These are phyloP conservation scores for Colostygia pectinataria DNA, from an alignment of 2,888 invertebrate genomes.

Conservation along the genomic window DNA sequence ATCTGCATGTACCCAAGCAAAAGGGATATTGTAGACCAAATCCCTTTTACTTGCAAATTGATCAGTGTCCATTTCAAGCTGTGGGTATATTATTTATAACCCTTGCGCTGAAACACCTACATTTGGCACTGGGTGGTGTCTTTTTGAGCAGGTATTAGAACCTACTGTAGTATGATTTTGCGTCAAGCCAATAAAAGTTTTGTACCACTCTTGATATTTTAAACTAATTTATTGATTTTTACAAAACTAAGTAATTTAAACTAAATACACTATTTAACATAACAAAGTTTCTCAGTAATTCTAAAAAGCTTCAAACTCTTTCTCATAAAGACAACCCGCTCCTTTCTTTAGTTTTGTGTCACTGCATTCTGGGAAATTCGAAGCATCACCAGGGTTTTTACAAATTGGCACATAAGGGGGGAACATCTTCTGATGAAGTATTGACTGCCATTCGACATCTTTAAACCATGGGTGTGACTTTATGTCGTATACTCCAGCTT, in stretches of 20 bases:
- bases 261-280: constrained; percentile 18
- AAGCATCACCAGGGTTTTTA: constrained; percentile 81
- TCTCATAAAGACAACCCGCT: constrained; percentile 76
- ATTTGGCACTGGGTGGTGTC: no score
- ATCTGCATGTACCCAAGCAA: no score
- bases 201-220: not conserved
- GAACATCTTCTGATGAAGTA: constrained; percentile 88
- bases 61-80: no score
- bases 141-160: no score
- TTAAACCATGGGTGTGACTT: constrained; percentile 95
- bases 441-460: constrained; percentile 89
- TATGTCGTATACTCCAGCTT: constrained; percentile 93
- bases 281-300: constrained; percentile 15
- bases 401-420: constrained; percentile 84
- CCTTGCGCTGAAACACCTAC: no score
- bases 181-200: not conserved
- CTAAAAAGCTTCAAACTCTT: constrained; percentile 87
- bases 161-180: no score
- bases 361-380: constrained; percentile 85
- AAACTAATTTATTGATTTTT: constrained; percentile 15
- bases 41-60: no score
- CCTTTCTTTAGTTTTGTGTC: constrained; percentile 75
- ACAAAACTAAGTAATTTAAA: not conserved
- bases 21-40: no score
- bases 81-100: no score